Evolutionary conservation across 1,140 invertebrate species (phyloP).

Genomic region (Scaptodrosophila lebanonensis): DNA sequence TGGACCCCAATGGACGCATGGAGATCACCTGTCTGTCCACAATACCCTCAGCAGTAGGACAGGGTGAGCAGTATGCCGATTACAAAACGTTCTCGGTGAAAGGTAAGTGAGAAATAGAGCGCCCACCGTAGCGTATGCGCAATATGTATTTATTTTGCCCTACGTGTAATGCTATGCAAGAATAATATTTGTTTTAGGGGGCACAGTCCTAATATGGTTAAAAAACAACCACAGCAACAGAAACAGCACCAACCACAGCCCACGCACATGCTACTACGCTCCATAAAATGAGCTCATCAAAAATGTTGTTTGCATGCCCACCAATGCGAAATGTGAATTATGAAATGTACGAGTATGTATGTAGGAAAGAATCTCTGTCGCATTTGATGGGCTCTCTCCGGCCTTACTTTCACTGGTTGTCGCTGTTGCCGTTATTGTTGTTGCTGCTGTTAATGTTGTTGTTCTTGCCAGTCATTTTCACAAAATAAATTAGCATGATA

Average conservation of each 20-base stretch:
- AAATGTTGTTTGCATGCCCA: conserved; percentile 33
- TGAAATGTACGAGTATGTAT: too few relatives aligned
- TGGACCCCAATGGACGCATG: conserved; percentile 82
- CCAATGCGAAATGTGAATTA: conserved; percentile 41
- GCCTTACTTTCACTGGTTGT: too few relatives aligned
- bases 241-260: too few relatives aligned
- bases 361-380: conserved; percentile 51
- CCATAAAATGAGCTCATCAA: conserved; percentile 65
- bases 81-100: conserved; percentile 82
- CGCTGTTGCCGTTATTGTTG: too few relatives aligned
- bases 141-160: conserved; percentile 55
- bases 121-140: conserved; percentile 34
- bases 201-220: too few relatives aligned
- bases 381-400: too few relatives aligned
- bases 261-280: neutral
- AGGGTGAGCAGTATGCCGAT: conserved; percentile 83
- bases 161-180: conserved; percentile 49
- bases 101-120: conserved; percentile 78
- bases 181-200: conserved; percentile 55
- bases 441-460: too few relatives aligned
- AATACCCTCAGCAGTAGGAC: conserved; percentile 82
- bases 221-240: too few relatives aligned
- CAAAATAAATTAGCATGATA: conserved; percentile 66
- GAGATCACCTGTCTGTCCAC: conserved; percentile 85
- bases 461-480: conserved; percentile 44